Evolutionary conservation across 2,888 invertebrate species (phyloP).

Genomic region (Exocentrus adspersus): DNA sequence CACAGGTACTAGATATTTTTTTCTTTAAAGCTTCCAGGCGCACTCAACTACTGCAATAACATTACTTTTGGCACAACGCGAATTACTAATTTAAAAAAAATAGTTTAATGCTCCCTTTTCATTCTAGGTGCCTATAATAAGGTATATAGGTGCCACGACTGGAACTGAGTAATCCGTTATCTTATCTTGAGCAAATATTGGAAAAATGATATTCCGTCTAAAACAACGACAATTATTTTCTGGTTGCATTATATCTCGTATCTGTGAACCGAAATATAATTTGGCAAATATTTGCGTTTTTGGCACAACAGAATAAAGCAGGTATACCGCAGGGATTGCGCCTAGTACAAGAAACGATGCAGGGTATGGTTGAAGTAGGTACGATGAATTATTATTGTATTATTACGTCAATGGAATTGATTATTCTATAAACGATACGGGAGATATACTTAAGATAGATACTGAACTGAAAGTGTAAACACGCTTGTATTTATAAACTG

Average conservation of each 20-base stretch:
- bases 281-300: slow-evolving; percentile 8
- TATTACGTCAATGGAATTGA: too few relatives aligned
- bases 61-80: not conserved
- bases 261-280: not conserved
- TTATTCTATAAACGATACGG: too few relatives aligned
- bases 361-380: too few relatives aligned
- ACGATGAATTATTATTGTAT: too few relatives aligned
- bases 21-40: too few relatives aligned
- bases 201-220: slow-evolving; percentile 30
- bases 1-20: too few relatives aligned
- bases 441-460: too few relatives aligned
- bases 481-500: too few relatives aligned
- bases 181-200: slow-evolving; percentile 38
- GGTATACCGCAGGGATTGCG: too few relatives aligned
- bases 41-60: not conserved
- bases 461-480: too few relatives aligned
- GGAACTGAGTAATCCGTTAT: slow-evolving; percentile 25
- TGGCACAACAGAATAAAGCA: not conserved
- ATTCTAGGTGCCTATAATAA: too few relatives aligned
- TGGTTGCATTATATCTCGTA: not conserved
- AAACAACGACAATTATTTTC: slow-evolving; percentile 17
- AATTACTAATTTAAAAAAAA: not conserved
- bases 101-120: not conserved
- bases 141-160: not conserved
- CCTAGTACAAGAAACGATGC: too few relatives aligned